Percentiles rank a stretch among this genome's conserved stretches.
Evolutionary conservation across 1,140 invertebrate species (phyloP).

Genomic region (Brachionus sp.): DNA sequence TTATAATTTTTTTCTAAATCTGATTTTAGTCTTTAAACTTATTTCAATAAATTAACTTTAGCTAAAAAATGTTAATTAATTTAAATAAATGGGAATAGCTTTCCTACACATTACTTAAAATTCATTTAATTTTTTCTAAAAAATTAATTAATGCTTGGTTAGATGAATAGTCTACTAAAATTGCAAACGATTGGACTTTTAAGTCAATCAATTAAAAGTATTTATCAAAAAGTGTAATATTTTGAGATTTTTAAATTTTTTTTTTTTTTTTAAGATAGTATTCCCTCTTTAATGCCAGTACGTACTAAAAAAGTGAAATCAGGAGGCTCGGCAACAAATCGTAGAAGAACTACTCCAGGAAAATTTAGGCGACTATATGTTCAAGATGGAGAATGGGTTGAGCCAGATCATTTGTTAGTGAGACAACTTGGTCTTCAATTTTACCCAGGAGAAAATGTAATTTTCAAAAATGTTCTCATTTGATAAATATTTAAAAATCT

Average conservation of each 20-base stretch:
- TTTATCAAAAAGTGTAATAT: background rate
- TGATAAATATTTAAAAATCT: no score
- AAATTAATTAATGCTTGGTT: background rate
- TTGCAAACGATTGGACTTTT: background rate
- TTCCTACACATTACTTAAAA: background rate
- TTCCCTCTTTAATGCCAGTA: constrained; percentile 5
- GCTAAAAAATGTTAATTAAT: background rate
- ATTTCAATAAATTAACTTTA: background rate
- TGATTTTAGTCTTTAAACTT: background rate
- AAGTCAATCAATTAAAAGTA: constrained; percentile 7
- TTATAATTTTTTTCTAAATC: background rate
- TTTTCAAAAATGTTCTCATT: no score
- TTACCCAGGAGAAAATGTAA: constrained; percentile 46
- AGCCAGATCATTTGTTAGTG: constrained; percentile 39
- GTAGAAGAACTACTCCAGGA: constrained; percentile 25
- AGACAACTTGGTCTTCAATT: constrained; percentile 40
- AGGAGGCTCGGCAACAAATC: constrained; percentile 42
- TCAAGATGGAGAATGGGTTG: constrained; percentile 46
- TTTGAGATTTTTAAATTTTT: background rate
- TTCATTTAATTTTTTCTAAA: background rate
- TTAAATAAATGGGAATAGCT: background rate
- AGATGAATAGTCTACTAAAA: constrained; percentile 24
- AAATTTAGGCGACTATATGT: constrained; percentile 44
- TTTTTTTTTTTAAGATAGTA: background rate
- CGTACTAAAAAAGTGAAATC: constrained; percentile 44